These are phyloP conservation scores for Hypolimnas misippus DNA, from an alignment of 2,888 invertebrate species.

Conservation along the genomic window DNA sequence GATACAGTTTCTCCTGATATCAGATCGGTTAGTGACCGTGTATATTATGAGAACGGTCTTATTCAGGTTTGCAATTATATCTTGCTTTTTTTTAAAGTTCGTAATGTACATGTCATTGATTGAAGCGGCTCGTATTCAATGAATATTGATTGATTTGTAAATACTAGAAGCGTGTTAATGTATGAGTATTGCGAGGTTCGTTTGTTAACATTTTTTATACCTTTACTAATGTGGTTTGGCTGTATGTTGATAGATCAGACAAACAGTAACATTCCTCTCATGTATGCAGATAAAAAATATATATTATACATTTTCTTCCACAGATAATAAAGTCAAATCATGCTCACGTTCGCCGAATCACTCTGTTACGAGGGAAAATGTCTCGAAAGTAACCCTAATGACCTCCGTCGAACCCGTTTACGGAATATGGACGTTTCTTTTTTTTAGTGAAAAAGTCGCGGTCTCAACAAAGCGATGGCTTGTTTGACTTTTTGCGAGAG, in stretches of 20 bases:
- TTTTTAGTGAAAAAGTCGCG: constrained; percentile 44
- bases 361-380: constrained; percentile 40
- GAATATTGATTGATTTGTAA: not conserved
- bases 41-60: constrained; percentile 3
- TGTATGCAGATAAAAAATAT: too few relatives aligned
- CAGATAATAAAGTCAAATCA: not conserved
- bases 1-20: constrained; percentile 46
- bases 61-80: constrained; percentile 5
- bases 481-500: constrained; percentile 44
- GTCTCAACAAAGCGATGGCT: constrained; percentile 44
- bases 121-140: not conserved
- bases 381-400: constrained; percentile 54
- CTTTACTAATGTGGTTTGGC: too few relatives aligned
- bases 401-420: constrained; percentile 56
- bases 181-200: not conserved
- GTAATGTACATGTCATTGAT: constrained; percentile 4
- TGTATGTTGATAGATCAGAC: too few relatives aligned
- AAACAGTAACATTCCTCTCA: too few relatives aligned
- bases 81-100: constrained; percentile 18
- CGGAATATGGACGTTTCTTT: constrained; percentile 41
- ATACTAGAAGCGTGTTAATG: not conserved
- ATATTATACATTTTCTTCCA: not conserved
- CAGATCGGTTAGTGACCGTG: constrained; percentile 21
- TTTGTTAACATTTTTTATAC: too few relatives aligned
- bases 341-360: not conserved